phyloP scores from a whole-genome alignment of 2,888 invertebrate species.

The Gari tellinella region DNA sequence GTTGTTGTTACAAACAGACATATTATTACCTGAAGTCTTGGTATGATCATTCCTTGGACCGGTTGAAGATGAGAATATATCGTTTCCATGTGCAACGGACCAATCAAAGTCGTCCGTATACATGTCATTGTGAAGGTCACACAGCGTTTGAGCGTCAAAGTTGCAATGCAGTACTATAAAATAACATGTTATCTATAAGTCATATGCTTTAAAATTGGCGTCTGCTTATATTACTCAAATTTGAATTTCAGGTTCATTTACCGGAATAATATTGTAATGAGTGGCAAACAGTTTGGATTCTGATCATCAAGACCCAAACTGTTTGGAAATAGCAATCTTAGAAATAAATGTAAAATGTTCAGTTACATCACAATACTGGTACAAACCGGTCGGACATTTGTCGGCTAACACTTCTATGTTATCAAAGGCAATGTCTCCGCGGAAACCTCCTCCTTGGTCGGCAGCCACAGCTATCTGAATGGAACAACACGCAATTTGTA shows the following conservation, averaged over 20 bases:
- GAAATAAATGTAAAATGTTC: no score
- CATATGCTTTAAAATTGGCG: no score
- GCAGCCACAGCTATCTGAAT: conserved; percentile 68
- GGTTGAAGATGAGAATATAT: conserved; percentile 28
- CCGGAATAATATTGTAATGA: no score
- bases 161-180: conserved; percentile 47
- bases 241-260: no score
- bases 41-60: conserved; percentile 43
- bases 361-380: neutral
- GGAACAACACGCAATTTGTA: no score
- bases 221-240: no score
- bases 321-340: no score
- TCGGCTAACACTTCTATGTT: conserved; percentile 51
- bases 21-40: conserved; percentile 14
- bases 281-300: no score
- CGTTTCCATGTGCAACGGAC: conserved; percentile 20
- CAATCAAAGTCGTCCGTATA: conserved; percentile 49
- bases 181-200: no score
- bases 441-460: conserved; percentile 57
- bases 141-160: conserved; percentile 41
- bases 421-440: conserved; percentile 74
- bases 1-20: neutral
- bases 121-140: conserved; percentile 52
- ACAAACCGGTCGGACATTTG: conserved; percentile 25
- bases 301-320: no score